Percentiles rank a stretch among this genome's conserved stretches.
Conservation (phyloP, 2,113 vertebrate genomes). For the Pithys albifrons region DNA sequence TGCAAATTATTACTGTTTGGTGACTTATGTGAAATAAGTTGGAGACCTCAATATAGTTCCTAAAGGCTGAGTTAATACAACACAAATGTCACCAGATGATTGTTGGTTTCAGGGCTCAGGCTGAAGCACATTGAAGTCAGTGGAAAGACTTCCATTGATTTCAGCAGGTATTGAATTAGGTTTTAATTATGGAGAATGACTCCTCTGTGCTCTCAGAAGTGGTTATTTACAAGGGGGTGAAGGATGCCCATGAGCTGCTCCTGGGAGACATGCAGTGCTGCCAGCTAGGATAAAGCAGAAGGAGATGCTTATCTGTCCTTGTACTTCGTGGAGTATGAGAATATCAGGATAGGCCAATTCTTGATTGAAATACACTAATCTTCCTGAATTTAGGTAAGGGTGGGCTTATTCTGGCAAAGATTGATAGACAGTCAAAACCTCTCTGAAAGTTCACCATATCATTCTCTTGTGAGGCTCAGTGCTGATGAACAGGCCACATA, state of each 20-base stretch:
- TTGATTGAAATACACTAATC: not conserved
- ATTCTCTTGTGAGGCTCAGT: not conserved
- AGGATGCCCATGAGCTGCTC: not conserved
- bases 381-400: not conserved
- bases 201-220: not conserved
- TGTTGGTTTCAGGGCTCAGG: slow-evolving; percentile 9
- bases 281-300: not conserved
- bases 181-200: slow-evolving; percentile 47
- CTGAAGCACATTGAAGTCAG: not conserved
- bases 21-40: slow-evolving; percentile 61
- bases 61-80: slow-evolving; percentile 57
- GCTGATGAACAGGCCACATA: not conserved
- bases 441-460: not conserved
- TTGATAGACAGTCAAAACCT: not conserved
- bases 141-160: slow-evolving; percentile 46
- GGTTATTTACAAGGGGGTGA: slow-evolving; percentile 11
- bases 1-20: slow-evolving; percentile 64
- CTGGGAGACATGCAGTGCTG: not conserved
- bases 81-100: slow-evolving; percentile 55
- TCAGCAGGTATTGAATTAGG: not conserved
- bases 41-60: slow-evolving; percentile 54
- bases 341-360: not conserved
- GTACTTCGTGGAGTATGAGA: not conserved
- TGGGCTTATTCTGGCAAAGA: not conserved
- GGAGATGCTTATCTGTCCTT: not conserved